Percentiles rank a stretch among this genome's conserved stretches.
Conservation (phyloP, 2,113 vertebrate genomes). For the Vulpes ferrilata region DNA sequence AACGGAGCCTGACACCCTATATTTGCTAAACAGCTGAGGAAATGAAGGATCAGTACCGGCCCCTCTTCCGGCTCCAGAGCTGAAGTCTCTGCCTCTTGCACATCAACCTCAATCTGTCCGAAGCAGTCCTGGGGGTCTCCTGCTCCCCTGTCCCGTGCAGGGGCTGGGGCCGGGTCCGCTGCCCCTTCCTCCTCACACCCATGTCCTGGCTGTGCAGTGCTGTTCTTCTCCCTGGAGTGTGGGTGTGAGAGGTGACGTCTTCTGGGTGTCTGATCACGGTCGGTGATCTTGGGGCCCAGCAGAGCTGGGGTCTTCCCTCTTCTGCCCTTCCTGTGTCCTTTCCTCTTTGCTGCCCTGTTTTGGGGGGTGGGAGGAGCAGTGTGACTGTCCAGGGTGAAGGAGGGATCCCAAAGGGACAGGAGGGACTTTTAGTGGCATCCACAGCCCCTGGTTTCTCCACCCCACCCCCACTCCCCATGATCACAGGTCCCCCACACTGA, state of each 20-base stretch:
- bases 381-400: not conserved
- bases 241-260: not conserved
- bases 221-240: not conserved
- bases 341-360: not conserved
- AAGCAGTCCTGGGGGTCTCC: no score
- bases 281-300: not conserved
- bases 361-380: not conserved
- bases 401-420: not conserved
- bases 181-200: not conserved
- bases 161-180: not conserved
- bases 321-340: not conserved
- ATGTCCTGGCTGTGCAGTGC: rapidly evolving
- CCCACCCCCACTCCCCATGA: not conserved
- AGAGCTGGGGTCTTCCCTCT: not conserved
- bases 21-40: not conserved
- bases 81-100: not conserved
- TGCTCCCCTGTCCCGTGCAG: no score
- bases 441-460: rapidly evolving
- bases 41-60: rapidly evolving
- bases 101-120: not conserved
- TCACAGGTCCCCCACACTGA: not conserved
- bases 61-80: not conserved
- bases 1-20: not conserved
- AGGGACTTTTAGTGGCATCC: not conserved
- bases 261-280: not conserved